Base-by-base conservation (phyloP, 2,888 invertebrate species). In the Emmelina monodactyla region DNA sequence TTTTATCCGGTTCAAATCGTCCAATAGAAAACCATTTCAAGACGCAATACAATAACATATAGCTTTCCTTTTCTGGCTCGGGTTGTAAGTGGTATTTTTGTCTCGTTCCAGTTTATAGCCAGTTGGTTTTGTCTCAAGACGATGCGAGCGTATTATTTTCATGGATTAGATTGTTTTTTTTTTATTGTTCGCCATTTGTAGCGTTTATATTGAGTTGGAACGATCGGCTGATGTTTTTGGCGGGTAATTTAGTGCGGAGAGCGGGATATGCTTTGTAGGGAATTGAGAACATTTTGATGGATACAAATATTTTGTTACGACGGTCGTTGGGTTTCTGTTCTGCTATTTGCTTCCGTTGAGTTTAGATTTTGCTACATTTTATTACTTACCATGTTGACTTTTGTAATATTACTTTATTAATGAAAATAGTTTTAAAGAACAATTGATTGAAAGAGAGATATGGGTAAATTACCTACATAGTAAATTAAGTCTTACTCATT, bases 1-100 rank as follows among this genome's bases (percentile, higher is more conserved):
- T 62, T 62, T 62, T 61, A 59, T 56, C 54, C 58, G 58, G 59
- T 57, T 59, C 63, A 61, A 55, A 58, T 57, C 54, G 55, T 42
- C 64, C 63, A 65, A 65, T 65, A 55, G 58, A 58, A 55, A 40
- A 42, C 43, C 46, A 45, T 51, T 55, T 47, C 50, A 60, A 68
- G 68, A 67, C 58, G 66, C 46, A 53, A 51, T 51, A 49, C 46
- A 44, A 49, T 38, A 44, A n/a, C 38, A 40, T 59, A 52, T 48
- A 38, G 44, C 50, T 47, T 46, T 65, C 70, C 53, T 65, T 51
- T 49, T 70, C 65, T 51, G 45, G 43, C 66, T 41, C 39, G 19
- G 13, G 37, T 31, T 31, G 25, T 9, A 32, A 35, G 30, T 29
- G 41, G 30, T 47, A 50, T 41, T 12, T 32, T 40, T 39, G 36